These are phyloP conservation scores for Elephantulus edwardii DNA, from an alignment of 2,113 vertebrate species.

Conservation along the genomic window DNA sequence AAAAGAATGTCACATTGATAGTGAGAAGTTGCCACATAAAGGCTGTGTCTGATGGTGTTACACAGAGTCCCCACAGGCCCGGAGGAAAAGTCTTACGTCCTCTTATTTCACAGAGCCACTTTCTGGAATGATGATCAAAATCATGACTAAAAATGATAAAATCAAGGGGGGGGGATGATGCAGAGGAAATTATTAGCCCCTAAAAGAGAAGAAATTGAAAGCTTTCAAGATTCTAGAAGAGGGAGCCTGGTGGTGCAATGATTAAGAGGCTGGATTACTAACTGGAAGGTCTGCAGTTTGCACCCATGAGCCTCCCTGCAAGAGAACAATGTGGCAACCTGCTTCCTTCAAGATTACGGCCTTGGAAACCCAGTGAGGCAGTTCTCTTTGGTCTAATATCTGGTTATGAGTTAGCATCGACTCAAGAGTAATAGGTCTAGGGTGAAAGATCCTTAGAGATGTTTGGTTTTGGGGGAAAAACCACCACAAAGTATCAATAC, in stretches of 20 bases:
- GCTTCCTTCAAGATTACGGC: too few relatives aligned
- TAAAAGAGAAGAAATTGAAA: slow-evolving; percentile 23
- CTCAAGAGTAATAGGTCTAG: too few relatives aligned
- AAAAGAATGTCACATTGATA: slow-evolving; percentile 56
- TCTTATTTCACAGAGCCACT: slow-evolving; percentile 60
- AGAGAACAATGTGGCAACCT: too few relatives aligned
- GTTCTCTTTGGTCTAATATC: too few relatives aligned
- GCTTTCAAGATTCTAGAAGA: background rate
- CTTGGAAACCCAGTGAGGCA: too few relatives aligned
- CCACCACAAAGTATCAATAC: background rate
- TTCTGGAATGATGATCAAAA: slow-evolving; percentile 70
- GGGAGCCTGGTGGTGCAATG: background rate
- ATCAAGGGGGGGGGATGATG: background rate
- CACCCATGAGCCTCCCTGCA: background rate
- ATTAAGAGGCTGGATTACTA: background rate
- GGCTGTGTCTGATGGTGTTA: slow-evolving; percentile 61
- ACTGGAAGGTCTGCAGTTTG: background rate
- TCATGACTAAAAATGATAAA: slow-evolving; percentile 71
- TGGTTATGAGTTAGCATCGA: too few relatives aligned
- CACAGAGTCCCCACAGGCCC: slow-evolving; percentile 38
- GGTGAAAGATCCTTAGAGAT: background rate
- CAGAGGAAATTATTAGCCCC: background rate
- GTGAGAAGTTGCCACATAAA: slow-evolving; percentile 63
- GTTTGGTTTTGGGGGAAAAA: background rate
- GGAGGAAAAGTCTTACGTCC: slow-evolving; percentile 43